These are phyloP conservation scores for Isurus oxyrinchus DNA, from an alignment of 2,113 vertebrate species.

Conservation along the genomic window DNA sequence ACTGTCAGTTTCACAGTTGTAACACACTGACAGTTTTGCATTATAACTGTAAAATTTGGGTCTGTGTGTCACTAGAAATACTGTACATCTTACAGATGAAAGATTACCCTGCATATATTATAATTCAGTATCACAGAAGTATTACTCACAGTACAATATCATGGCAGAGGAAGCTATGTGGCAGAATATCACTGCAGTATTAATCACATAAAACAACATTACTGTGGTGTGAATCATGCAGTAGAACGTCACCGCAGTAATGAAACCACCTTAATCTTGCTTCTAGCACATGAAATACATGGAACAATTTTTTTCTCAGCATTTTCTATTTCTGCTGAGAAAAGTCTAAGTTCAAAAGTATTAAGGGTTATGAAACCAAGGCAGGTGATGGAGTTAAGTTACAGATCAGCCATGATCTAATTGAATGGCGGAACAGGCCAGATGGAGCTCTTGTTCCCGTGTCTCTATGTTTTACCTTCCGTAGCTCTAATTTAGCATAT, in stretches of 20 bases:
- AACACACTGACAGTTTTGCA: not conserved
- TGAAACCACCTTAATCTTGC: not conserved
- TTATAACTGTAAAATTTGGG: not conserved
- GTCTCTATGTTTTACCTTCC: not conserved
- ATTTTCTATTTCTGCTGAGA: no score
- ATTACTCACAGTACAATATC: not conserved
- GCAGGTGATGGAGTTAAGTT: no score
- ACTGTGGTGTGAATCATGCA: not conserved
- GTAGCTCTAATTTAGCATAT: not conserved
- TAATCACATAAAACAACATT: not conserved
- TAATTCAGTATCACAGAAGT: not conserved
- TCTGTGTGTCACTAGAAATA: not conserved
- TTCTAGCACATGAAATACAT: not conserved
- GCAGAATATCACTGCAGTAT: not conserved
- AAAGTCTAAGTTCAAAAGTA: no score
- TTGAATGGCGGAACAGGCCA: not conserved
- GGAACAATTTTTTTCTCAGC: not conserved
- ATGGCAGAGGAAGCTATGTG: not conserved
- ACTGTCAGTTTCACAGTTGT: no score
- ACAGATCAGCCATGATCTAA: not conserved
- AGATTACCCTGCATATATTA: not conserved
- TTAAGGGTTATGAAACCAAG: no score
- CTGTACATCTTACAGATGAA: not conserved
- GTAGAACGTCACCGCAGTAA: not conserved
- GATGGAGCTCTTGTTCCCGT: not conserved